Conservation (phyloP, 2,113 vertebrate genomes). For the Cyphotilapia sp. region DNA sequence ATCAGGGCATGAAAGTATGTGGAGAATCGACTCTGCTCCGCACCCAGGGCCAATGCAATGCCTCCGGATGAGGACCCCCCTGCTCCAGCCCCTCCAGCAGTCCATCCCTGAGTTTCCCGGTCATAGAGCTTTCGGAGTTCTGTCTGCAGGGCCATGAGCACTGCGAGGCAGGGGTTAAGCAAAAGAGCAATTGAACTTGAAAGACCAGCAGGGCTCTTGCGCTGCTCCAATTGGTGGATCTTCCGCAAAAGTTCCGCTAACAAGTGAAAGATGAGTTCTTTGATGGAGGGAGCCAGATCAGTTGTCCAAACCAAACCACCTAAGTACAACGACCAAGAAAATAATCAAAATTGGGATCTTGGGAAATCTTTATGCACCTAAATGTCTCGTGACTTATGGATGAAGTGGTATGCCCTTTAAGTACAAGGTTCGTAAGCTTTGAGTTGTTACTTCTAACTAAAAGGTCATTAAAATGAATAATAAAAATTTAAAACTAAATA, state of each 20-base stretch:
- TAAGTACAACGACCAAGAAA: constrained; percentile 29
- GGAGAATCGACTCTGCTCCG: constrained; percentile 90
- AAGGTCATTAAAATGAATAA: background rate
- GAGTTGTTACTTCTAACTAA: background rate
- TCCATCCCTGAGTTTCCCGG: constrained; percentile 91
- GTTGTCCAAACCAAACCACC: constrained; percentile 95
- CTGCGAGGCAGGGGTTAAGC: constrained; percentile 92
- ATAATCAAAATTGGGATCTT: background rate
- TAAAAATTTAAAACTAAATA: background rate
- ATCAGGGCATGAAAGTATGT: constrained; percentile 94
- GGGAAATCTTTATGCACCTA: background rate
- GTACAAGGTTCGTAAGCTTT: background rate
- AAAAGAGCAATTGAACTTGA: constrained; percentile 91
- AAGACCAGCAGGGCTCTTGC: constrained; percentile 79
- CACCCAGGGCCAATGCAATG: constrained; percentile 54
- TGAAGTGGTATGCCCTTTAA: background rate
- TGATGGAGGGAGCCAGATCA: constrained; percentile 87
- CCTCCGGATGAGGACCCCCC: constrained; percentile 69
- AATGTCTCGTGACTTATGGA: background rate
- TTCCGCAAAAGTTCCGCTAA: constrained; percentile 90
- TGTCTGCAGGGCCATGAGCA: constrained; percentile 93
- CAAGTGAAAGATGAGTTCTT: constrained; percentile 90
- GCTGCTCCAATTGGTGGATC: constrained; percentile 85
- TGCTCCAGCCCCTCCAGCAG: constrained; percentile 58
- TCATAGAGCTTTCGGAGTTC: constrained; percentile 94